These are phyloP conservation scores for Spilogale gracilis DNA, from an alignment of 2,113 vertebrate species.

Conservation along the genomic window DNA sequence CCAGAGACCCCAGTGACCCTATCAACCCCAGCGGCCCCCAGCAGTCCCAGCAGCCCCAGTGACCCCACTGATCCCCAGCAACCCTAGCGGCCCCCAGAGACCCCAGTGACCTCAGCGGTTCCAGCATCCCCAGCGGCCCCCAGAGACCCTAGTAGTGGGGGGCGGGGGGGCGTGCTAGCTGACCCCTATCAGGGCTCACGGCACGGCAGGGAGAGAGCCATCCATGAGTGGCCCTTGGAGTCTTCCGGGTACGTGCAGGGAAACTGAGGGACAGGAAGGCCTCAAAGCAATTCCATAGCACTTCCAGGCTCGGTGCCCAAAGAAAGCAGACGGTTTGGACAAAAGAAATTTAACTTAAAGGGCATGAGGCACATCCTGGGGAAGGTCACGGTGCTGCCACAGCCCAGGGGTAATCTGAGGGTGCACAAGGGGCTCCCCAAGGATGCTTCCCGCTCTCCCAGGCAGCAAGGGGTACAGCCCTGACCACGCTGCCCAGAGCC, in stretches of 20 bases:
- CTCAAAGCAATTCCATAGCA: no score
- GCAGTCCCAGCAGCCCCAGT: no score
- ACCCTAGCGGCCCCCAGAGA: not conserved
- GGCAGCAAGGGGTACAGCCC: not conserved
- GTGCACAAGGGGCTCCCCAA: not conserved
- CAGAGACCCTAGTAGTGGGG: no score
- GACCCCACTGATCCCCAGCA: no score
- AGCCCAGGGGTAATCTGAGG: not conserved
- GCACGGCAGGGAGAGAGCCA: not conserved
- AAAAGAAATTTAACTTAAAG: not conserved
- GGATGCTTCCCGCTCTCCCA: not conserved
- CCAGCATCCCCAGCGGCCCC: no score
- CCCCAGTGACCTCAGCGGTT: no score
- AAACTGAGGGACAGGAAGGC: not conserved
- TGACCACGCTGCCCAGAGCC: not conserved
- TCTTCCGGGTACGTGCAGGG: not conserved
- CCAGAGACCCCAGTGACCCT: no score
- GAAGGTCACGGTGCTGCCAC: no score
- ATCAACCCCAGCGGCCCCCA: no score
- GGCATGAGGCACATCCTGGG: no score
- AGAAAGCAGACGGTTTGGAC: not conserved
- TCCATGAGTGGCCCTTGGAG: not conserved
- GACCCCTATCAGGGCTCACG: no score
- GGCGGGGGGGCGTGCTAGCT: no score
- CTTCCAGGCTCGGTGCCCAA: fast-evolving